Evolutionary conservation across 92 coral and sea anemone genomes (phyloP).

Genomic region (Porites lobata): DNA sequence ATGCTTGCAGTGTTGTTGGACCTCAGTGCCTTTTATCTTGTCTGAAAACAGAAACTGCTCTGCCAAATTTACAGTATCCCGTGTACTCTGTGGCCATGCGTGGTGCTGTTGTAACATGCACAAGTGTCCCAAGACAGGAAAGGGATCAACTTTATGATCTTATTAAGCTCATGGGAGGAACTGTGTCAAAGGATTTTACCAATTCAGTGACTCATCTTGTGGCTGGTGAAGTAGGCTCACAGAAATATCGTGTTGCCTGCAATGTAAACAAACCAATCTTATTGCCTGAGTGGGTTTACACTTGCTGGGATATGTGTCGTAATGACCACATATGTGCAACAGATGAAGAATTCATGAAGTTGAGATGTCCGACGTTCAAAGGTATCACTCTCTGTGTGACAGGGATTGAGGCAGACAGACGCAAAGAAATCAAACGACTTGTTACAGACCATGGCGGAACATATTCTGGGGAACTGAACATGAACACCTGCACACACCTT

Average conservation of each 20-base stretch:
- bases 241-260: constrained; percentile 91
- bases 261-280: constrained; percentile 78
- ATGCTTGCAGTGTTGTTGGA: constrained; percentile 86
- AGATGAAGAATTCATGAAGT: constrained; percentile 74
- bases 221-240: constrained; percentile 97
- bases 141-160: constrained; percentile 76
- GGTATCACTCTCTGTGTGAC: constrained; percentile 95
- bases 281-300: constrained; percentile 90
- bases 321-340: constrained; percentile 72
- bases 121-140: constrained; percentile 79
- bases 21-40: constrained; percentile 91
- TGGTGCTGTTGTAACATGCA: constrained; percentile 78
- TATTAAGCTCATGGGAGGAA: constrained; percentile 91
- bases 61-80: constrained; percentile 75
- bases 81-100: constrained; percentile 81
- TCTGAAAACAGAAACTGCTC: constrained; percentile 72
- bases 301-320: constrained; percentile 78
- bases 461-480: constrained; percentile 86
- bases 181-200: constrained; percentile 77
- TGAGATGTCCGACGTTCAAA: constrained; percentile 85
- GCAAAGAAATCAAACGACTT: constrained; percentile 76
- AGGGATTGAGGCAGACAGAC: constrained; percentile 80
- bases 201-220: constrained; percentile 93
- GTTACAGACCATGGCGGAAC: constrained; percentile 83
- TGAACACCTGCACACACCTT: constrained; percentile 93